These are phyloP conservation scores for Brevimyrus niger DNA, from an alignment of 2,113 vertebrate genomes.

Conservation along the genomic window DNA sequence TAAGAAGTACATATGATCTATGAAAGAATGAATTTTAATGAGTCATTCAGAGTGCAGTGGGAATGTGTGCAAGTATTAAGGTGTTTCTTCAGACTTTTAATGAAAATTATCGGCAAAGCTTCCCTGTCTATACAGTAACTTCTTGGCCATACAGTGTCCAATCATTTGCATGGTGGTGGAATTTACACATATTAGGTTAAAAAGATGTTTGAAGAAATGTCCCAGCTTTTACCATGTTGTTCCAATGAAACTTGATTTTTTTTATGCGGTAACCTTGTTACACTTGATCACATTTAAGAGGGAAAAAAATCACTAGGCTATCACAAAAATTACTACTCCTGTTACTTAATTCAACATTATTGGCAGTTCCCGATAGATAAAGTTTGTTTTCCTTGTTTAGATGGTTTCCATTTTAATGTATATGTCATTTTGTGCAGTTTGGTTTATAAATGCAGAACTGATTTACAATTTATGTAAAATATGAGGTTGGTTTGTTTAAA, in stretches of 20 bases:
- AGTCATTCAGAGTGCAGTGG: neutral
- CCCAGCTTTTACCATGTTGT: neutral
- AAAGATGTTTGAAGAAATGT: neutral
- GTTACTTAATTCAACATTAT: neutral
- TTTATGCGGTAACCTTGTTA: neutral
- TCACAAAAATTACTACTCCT: neutral
- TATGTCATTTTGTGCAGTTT: neutral
- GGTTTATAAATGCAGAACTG: neutral
- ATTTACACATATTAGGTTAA: neutral
- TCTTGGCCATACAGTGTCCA: neutral
- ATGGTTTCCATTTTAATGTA: neutral
- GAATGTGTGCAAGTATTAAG: neutral
- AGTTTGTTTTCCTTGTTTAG: neutral
- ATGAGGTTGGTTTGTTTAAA: neutral
- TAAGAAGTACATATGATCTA: neutral
- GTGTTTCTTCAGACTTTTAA: neutral
- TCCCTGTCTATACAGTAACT: neutral
- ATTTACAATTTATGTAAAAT: neutral
- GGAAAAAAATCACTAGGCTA: neutral
- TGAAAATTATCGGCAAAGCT: neutral
- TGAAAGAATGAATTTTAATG: neutral
- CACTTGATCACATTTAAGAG: neutral
- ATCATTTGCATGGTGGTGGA: neutral
- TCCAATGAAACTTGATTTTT: neutral
- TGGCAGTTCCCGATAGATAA: neutral